Base-by-base conservation (phyloP, 30 jellyfish, hydroid and myxozoan genomes). In the Sanderia malayensis region DNA sequence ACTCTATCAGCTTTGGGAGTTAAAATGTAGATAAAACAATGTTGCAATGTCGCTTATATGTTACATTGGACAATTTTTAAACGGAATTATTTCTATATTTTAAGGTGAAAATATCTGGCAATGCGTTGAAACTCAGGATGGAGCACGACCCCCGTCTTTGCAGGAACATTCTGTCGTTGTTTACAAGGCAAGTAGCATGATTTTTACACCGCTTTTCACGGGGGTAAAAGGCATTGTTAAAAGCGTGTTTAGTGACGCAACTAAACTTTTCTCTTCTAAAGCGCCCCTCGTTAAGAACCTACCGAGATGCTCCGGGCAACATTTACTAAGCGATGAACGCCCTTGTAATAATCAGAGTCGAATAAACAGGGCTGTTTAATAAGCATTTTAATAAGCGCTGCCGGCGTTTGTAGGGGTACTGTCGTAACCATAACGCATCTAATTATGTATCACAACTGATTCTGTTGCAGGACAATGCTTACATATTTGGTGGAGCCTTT, bases 401-500 rank as follows among this genome's bases (percentile, higher is more conserved):
- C 24, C 64, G n/a, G n/a, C n/a, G n/a, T n/a, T n/a, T n/a, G n/a
- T n/a, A n/a, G n/a, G n/a, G n/a, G n/a, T n/a, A n/a, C n/a, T n/a
- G n/a, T n/a, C n/a, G n/a, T n/a, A n/a, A n/a, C n/a, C n/a, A n/a
- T n/a, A n/a, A n/a, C n/a, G n/a, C n/a, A n/a, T n/a, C n/a, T n/a
- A n/a, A n/a, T n/a, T n/a, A n/a, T n/a, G n/a, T n/a, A n/a, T n/a
- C n/a, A n/a, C n/a, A n/a, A n/a, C n/a, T n/a, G n/a, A n/a, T n/a
- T n/a, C n/a, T n/a, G n/a, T n/a, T 58, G 15, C 20, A 80, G 93
- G 66, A 68, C 60, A 66, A 44, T 24, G 73, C 65, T 2, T 80
- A 52, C 47, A 62, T 80, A 18, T 80, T 80, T 47, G 93, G 93
- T 21, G 93, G 93, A 0, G 74, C 64, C 44, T 69, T 67, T 44